A percentile compares a stretch with the other conserved stretches of the same genome.
Evolutionary conservation across 2,113 vertebrate species (phyloP).

Genomic region (Corythornis madagascariensis): DNA sequence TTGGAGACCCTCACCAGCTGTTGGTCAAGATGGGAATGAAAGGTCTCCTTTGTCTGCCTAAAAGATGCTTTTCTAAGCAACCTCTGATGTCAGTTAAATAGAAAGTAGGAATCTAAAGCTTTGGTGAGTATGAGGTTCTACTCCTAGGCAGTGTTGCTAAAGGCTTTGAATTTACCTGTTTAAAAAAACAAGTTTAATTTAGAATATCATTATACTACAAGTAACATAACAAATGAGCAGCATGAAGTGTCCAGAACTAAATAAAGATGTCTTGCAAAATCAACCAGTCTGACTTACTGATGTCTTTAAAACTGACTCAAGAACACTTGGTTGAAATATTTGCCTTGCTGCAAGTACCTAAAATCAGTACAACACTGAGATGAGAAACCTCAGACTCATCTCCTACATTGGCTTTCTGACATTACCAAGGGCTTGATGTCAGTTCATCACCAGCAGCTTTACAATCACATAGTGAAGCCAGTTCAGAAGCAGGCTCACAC

Average conservation of each 20-base stretch:
- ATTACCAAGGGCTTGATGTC: conserved; percentile 43
- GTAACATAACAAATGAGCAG: not conserved
- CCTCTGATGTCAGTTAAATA: not conserved
- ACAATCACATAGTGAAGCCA: conserved; percentile 43
- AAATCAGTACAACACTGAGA: not conserved
- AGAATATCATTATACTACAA: not conserved
- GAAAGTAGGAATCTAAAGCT: not conserved
- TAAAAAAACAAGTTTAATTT: not conserved
- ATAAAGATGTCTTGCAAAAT: not conserved
- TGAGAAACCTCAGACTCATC: not conserved
- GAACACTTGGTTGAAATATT: not conserved
- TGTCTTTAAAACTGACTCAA: not conserved
- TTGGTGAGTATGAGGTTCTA: not conserved
- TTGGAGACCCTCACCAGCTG: not conserved
- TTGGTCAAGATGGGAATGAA: not conserved
- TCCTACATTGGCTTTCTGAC: conserved; percentile 20
- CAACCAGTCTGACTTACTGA: not conserved
- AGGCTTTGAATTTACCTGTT: not conserved
- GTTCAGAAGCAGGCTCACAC: not conserved
- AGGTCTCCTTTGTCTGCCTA: not conserved
- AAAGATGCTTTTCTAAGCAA: not conserved
- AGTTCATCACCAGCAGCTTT: conserved; percentile 3
- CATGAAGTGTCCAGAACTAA: not conserved
- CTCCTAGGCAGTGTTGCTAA: not conserved
- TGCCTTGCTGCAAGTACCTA: not conserved